Evolutionary conservation across 2,113 vertebrate genomes (phyloP).

Genomic region (Scopus umbretta): DNA sequence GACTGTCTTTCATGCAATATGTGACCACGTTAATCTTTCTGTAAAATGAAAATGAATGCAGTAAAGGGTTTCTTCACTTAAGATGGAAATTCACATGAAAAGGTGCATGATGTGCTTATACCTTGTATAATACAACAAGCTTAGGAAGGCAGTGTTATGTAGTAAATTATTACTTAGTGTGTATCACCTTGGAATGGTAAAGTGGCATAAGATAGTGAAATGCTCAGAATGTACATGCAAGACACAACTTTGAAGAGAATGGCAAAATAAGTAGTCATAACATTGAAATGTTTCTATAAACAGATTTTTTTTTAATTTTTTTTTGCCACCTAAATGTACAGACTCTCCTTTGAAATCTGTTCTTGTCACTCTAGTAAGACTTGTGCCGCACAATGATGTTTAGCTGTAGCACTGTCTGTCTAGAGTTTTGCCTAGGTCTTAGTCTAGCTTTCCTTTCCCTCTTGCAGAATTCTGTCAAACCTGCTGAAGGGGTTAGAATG

Average conservation of each 20-base stretch:
- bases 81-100: not conserved
- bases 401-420: not conserved
- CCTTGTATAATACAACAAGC: not conserved
- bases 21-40: not conserved
- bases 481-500: not conserved
- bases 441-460: not conserved
- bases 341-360: not conserved
- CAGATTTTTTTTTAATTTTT: no score
- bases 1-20: not conserved
- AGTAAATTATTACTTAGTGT: not conserved
- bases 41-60: not conserved
- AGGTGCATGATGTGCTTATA: not conserved
- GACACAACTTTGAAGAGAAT: not conserved
- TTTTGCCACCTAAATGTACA: not conserved
- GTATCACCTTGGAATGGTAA: not conserved
- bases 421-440: not conserved
- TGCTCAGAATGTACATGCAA: not conserved
- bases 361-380: not conserved
- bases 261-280: not conserved
- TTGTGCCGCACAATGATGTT: not conserved
- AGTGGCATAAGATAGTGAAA: not conserved
- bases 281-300: not conserved
- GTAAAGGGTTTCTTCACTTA: not conserved
- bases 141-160: not conserved
- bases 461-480: not conserved